Percentiles rank a stretch among this genome's conserved stretches.
Conservation (phyloP, 2,797 vertebrate genomes). For the Denticeps clupeoides region DNA sequence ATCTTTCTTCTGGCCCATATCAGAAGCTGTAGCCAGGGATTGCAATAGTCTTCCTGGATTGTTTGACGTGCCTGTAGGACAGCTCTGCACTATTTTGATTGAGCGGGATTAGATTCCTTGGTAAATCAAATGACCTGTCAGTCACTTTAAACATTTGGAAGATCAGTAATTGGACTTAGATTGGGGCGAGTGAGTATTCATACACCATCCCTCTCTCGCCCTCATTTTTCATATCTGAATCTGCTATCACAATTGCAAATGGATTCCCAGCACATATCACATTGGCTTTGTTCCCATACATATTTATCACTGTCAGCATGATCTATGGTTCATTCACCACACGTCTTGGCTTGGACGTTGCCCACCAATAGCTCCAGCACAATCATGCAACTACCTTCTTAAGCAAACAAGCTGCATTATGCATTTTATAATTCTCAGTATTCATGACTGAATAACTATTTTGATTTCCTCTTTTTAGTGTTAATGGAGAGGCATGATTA, state of each 20-base stretch:
- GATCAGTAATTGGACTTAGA: slow-evolving; percentile 21
- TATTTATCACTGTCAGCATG: slow-evolving; percentile 20
- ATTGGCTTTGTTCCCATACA: slow-evolving; percentile 19
- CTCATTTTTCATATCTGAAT: background rate
- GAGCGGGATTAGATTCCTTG: slow-evolving; percentile 26
- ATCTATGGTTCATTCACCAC: background rate
- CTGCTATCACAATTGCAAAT: background rate
- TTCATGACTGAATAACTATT: too few relatives aligned
- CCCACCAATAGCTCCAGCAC: too few relatives aligned
- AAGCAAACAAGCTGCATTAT: too few relatives aligned
- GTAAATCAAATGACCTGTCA: slow-evolving; percentile 27
- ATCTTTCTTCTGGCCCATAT: background rate
- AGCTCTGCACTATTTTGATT: slow-evolving; percentile 17
- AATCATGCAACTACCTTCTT: too few relatives aligned
- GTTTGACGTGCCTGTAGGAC: background rate
- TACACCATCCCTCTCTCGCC: slow-evolving; percentile 10
- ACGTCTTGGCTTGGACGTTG: background rate
- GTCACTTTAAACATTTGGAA: slow-evolving; percentile 22
- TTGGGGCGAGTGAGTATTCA: slow-evolving; percentile 12
- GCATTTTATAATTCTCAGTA: too few relatives aligned
- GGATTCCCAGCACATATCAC: slow-evolving; percentile 8
- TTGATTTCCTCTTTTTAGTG: too few relatives aligned
- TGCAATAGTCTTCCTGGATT: background rate
- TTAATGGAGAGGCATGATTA: too few relatives aligned
- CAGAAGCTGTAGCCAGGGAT: background rate